A percentile compares a stretch with the other conserved stretches of the same genome.
These are phyloP conservation scores for Spodoptera littoralis DNA, from an alignment of 2,888 invertebrate genomes.

Conservation along the genomic window DNA sequence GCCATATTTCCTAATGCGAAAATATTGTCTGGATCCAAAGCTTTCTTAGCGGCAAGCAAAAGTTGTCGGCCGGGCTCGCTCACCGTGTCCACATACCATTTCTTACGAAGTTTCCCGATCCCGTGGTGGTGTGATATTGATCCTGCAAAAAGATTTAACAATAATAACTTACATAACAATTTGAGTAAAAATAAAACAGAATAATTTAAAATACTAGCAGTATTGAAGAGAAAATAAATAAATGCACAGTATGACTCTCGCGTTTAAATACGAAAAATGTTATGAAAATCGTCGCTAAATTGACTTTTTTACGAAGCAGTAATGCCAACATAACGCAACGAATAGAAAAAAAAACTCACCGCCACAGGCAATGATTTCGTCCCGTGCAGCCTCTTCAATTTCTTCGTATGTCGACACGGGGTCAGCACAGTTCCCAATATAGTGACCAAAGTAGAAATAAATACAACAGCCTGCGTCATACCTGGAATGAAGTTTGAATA, in stretches of 20 bases:
- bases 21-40: slow-evolving; percentile 97
- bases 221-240: no score
- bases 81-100: slow-evolving; percentile 95
- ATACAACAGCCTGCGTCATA: slow-evolving; percentile 99
- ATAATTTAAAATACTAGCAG: neutral
- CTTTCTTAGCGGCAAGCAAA: slow-evolving; percentile 94
- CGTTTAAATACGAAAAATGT: slow-evolving; percentile 22
- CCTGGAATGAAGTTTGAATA: slow-evolving; percentile 57
- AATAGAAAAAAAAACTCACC: slow-evolving; percentile 79
- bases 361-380: slow-evolving; percentile 96
- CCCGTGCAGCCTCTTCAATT: slow-evolving; percentile 96
- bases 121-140: slow-evolving; percentile 99
- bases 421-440: slow-evolving; percentile 89
- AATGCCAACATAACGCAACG: slow-evolving; percentile 27
- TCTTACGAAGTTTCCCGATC: slow-evolving; percentile 96
- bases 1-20: slow-evolving; percentile 95
- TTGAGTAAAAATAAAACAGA: neutral
- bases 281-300: slow-evolving; percentile 6
- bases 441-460: slow-evolving; percentile 97
- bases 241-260: slow-evolving; percentile 20
- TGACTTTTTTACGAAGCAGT: slow-evolving; percentile 25
- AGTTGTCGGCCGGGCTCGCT: slow-evolving; percentile 94
- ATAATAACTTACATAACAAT: neutral
- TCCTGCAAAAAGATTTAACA: slow-evolving; percentile 70
- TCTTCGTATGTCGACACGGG: slow-evolving; percentile 95